Evolutionary conservation across 2,113 vertebrate genomes (phyloP), one percentile per base, ranked within the genome.

Genomic region (Trichomycterus rosablanca): DNA sequence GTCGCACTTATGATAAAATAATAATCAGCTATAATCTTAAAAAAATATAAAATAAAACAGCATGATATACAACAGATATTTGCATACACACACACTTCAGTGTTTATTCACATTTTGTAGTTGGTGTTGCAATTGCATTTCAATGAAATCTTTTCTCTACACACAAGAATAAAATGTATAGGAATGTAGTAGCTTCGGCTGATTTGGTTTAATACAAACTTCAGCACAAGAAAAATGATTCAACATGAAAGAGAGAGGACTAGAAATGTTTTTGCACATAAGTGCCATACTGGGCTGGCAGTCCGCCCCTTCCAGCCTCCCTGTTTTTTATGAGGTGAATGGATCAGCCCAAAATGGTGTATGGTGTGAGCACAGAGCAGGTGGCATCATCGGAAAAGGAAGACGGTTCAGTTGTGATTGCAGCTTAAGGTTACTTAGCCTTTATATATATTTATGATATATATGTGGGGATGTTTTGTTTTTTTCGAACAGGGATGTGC

Each of bases 241-340:
- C 58, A 45, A 62, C 55, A 10, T 48, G 43, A 48, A n/a, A 34
- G 53, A 39, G 53, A 37, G 32, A 40, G 52, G 23, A 32, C 32
- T 52, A 53, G 46, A 54, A 53, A 64, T 59, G 64, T 59, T 55
- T 72, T 67, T 50, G 57, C 70, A 64, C 32, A 44, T 43, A 68
- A 63, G 62, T 58, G 54, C 24, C 48, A 68, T 46, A 34, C 30
- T 63, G 52, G 37, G 52, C 63, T 72, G 59, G 70, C 53, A 59
- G 14, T 63, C 43, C 14, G 20, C 52, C 40, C 53, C 34, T 16
- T 34, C 50, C 35, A 40, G 22, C 8, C n/a, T 26, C 24, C 15
- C 22, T 56, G 51, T 53, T 58, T 57, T 63, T 19, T 56, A 5
- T 48, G 37, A 2, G 9, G 30, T 72, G 59, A 63, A 63, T 63